Evolutionary conservation across 1,140 invertebrate genomes (phyloP), one percentile per base, ranked within the genome.

Genomic region (Hirudo medicinalis): DNA sequence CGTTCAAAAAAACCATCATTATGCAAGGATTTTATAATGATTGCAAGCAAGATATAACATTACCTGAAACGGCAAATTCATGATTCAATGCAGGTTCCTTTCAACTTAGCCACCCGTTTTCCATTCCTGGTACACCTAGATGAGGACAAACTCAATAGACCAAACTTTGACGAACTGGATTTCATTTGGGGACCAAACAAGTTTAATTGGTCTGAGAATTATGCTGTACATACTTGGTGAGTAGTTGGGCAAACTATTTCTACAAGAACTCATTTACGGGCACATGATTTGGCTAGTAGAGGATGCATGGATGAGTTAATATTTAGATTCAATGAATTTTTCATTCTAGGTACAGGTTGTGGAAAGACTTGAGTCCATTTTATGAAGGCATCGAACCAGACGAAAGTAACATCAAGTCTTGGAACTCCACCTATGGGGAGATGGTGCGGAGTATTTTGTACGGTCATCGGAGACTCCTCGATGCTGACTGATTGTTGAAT

Each of bases 191-290:
- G 73, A 13, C 54, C 66, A 6, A 43, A 40, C 13, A 36, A 25
- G 4, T 74, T 57, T 32, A 49, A 72, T 54, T 74, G 73, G 73
- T 25, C 54, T 40, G 53, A 72, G n/a, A 74, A 74, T 70, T 72
- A 72, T 57, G 71, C 73, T 5, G 71, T 74, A 27, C 73, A 74
- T 36, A 40, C 71, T 15, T 74, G 71, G 71, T 74, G 72, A 32
- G 57, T 63, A 11, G 19, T 6, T 36, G 22, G 22, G 20, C 5
- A 69, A 22, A 36, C 67, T 57, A 20, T 57, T 63, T 6, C 57
- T 63, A 63, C 5, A 15, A 22, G n/a, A n/a, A n/a, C n/a, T n/a
- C n/a, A n/a, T n/a, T n/a, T n/a, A n/a, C n/a, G n/a, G n/a, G n/a
- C n/a, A n/a, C n/a, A 40, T 40, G 40, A 49, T 0, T 49, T 2